Percentiles rank a stretch among this genome's conserved stretches.
These are phyloP conservation scores for Drosophila seguyi DNA, from an alignment of 1,140 invertebrate genomes.

Conservation along the genomic window DNA sequence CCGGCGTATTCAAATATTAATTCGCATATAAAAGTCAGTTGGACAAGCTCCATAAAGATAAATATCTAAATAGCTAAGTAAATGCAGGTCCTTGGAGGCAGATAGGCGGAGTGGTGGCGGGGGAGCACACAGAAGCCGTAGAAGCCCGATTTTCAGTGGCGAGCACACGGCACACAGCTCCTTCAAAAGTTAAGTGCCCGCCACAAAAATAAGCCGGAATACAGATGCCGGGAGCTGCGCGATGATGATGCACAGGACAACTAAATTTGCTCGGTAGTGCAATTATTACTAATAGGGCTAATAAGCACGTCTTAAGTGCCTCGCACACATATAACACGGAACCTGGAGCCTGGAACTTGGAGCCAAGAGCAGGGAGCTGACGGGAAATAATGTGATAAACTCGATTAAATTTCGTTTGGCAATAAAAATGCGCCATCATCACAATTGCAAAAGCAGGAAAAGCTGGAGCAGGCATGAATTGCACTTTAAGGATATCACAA, in stretches of 20 bases:
- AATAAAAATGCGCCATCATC: constrained; percentile 81
- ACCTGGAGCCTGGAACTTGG: neutral
- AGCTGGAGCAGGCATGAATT: constrained; percentile 66
- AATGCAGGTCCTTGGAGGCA: constrained; percentile 53
- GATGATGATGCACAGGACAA: constrained; percentile 62
- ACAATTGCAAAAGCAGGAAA: constrained; percentile 58
- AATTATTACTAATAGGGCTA: constrained; percentile 82
- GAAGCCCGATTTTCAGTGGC: constrained; percentile 26
- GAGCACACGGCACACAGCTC: constrained; percentile 16
- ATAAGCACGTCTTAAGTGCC: constrained; percentile 79
- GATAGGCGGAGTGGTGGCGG: neutral
- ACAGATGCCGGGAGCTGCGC: constrained; percentile 2
- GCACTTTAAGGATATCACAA: constrained; percentile 75
- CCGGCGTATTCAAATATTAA: constrained; percentile 50
- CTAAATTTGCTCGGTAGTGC: constrained; percentile 79
- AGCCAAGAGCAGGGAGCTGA: neutral
- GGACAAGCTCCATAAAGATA: constrained; percentile 55
- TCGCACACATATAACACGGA: constrained; percentile 7
- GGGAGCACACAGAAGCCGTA: constrained; percentile 36
- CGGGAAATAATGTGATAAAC: constrained; percentile 71
- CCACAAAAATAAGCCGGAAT: constrained; percentile 46
- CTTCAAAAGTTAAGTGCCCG: constrained; percentile 55
- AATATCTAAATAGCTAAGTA: constrained; percentile 59
- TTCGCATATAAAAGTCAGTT: constrained; percentile 56
- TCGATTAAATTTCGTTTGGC: constrained; percentile 74